Evolutionary conservation across 2,113 vertebrate species (phyloP), one percentile per base, ranked within the genome.

Genomic region (Rhizomys pruinosus): DNA sequence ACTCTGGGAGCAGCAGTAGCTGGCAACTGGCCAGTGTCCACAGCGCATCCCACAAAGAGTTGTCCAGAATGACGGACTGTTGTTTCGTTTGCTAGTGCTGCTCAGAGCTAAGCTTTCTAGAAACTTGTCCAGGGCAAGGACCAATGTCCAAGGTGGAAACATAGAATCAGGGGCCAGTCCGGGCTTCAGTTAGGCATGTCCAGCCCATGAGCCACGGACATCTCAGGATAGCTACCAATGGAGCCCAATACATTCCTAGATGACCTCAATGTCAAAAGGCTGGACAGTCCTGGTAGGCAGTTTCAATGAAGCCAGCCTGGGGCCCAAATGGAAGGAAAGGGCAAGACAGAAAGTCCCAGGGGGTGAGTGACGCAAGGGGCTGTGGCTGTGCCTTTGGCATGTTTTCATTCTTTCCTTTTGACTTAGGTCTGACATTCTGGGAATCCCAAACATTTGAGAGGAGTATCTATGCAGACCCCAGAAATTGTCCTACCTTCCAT

Each of bases 351-450:
- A 4, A n/a, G 12, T 6, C 25, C 47, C 86, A 39, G 22, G 4
- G 6, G 37, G 22, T 5, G 12, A 2, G 1, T 7, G 19, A 23
- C 1, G 5, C 32, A 25, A 15, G 19, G 3, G 3, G 2, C 1
- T 13, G 12, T 0, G 1, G 52, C 7, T 22, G 27, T 13, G 23
- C 25, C 25, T 68, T 19, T 22, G 72, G 73, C n/a, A 0, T 12
- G 5, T 0, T 11, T 3, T 15, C n/a, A 20, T 47, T 71, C 34
- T 22, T 68, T 71, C 42, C 5, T 42, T 89, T 6, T 37, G 20
- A 39, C n/a, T n/a, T 22, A 16, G 25, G 15, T 25, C 32, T 23
- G 27, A 63, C 13, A 8, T 9, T 42, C 39, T 1, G 3, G n/a
- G 7, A 73, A 78, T 66, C 57, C 29, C 52, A 77, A 64, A 15